Evolutionary conservation across 2,797 vertebrate species (phyloP), one percentile per base, ranked within the genome.

Genomic region (Novumbra hubbsi): DNA sequence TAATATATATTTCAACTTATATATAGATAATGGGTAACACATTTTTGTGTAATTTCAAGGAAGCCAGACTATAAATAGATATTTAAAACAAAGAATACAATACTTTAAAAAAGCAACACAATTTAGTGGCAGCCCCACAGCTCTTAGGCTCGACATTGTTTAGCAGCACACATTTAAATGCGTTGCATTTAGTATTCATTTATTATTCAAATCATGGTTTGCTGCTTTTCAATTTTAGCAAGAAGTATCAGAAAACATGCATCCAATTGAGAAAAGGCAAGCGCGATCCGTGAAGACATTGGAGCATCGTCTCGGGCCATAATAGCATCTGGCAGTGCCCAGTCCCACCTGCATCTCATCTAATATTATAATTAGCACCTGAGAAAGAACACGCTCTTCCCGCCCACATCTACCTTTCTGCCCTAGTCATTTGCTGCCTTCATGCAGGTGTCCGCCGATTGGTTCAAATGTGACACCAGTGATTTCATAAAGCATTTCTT

Each of bases 401-500:
- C 83, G 85, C 90, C 84, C 81, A 81, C 86, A 12, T 48, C 11
- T 66, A 2, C 75, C 71, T 19, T 55, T 49, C 72, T 70, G 15
- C 5, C 49, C 64, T 34, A 68, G 12, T 19, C 16, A 93, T 91
- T 94, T 90, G 94, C 62, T 69, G 52, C 0, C 5, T 90, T 88
- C 83, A 76, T 5, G 27, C 9, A 74, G 52, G 71, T 50, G 70
- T 12, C 21, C 73, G 68, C 21, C 57, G 77, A 93, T 94, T 93
- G 92, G 93, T 74, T 83, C 71, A 74, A 76, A 82, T 70, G 28
- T 38, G 78, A 57, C 83, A 87, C 81, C 75, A 83, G 77, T 70
- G 85, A 89, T 92, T 91, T 92, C 90, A 92, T 92, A 93, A 93
- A 92, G 91, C 88, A 90, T 90, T 85, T 90, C 81, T 88, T 90